Evolutionary conservation across 2,797 vertebrate genomes (phyloP).

Genomic region (Potorous gilbertii): DNA sequence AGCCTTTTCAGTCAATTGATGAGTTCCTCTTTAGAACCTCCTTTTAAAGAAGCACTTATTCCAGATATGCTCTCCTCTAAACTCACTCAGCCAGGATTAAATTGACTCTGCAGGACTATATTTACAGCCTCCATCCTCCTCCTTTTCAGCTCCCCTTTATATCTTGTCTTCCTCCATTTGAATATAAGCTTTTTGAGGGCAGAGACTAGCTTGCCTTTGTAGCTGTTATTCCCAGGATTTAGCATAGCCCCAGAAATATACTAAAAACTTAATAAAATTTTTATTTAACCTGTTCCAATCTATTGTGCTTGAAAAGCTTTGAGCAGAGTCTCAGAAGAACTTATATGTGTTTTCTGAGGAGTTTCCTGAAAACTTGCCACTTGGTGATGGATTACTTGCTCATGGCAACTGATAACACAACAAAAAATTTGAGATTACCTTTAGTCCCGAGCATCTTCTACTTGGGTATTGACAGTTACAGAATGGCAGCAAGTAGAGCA

Average conservation of each 20-base stretch:
- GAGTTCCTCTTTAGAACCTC: background rate
- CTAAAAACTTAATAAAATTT: background rate
- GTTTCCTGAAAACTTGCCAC: background rate
- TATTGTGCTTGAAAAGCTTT: background rate
- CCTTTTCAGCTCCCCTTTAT: background rate
- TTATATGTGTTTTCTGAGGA: background rate
- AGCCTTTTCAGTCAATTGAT: background rate
- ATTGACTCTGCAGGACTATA: background rate
- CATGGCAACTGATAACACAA: background rate
- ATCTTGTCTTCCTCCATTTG: background rate
- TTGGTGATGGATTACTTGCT: background rate
- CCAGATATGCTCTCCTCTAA: background rate
- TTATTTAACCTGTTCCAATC: background rate
- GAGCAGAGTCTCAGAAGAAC: background rate
- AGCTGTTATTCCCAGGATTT: background rate
- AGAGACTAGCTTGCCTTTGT: background rate
- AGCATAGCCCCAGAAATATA: background rate
- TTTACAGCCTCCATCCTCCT: background rate
- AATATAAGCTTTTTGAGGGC: background rate
- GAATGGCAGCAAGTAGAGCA: background rate
- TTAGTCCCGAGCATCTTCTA: background rate
- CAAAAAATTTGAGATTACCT: background rate
- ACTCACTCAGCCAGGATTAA: too few relatives aligned
- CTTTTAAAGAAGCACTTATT: background rate
- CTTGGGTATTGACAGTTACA: background rate